These are phyloP conservation scores for Loris lydekkerianus DNA, from an alignment of 2,797 vertebrate genomes.

Conservation along the genomic window DNA sequence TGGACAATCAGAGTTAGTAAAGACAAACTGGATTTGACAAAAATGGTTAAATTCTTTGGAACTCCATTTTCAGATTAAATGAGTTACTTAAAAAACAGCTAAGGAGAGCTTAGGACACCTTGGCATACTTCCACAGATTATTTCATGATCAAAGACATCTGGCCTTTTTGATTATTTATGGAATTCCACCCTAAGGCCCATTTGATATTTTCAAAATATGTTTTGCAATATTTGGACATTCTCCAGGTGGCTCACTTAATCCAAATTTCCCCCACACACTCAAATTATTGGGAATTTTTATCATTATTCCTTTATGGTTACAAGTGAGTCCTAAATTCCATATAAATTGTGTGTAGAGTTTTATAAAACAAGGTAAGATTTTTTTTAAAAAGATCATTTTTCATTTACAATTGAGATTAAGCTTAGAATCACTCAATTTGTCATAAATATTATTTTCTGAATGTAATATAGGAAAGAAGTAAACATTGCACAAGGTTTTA, in stretches of 20 bases:
- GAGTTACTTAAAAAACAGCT: constrained; percentile 58
- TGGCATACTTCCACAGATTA: constrained; percentile 65
- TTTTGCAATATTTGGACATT: constrained; percentile 77
- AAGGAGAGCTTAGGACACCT: constrained; percentile 69
- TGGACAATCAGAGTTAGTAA: constrained; percentile 36
- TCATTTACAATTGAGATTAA: constrained; percentile 62
- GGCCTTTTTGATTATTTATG: constrained; percentile 72
- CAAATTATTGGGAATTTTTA: constrained; percentile 37
- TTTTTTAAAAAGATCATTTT: not conserved
- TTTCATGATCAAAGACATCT: constrained; percentile 78
- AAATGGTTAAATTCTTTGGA: constrained; percentile 58
- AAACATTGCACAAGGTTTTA: not conserved
- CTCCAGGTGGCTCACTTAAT: constrained; percentile 64
- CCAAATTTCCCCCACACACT: constrained; percentile 60
- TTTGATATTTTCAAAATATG: constrained; percentile 76
- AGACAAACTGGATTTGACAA: constrained; percentile 59
- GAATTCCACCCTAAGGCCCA: constrained; percentile 64
- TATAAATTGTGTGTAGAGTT: not conserved
- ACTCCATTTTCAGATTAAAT: constrained; percentile 52
- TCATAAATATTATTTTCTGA: not conserved
- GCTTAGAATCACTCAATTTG: not conserved
- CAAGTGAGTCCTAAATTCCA: constrained; percentile 45
- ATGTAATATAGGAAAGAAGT: not conserved
- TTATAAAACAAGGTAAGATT: constrained; percentile 54
- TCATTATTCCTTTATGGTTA: constrained; percentile 36